Conservation (phyloP, 2,797 vertebrate species). For the Emydoidea blandingii region DNA sequence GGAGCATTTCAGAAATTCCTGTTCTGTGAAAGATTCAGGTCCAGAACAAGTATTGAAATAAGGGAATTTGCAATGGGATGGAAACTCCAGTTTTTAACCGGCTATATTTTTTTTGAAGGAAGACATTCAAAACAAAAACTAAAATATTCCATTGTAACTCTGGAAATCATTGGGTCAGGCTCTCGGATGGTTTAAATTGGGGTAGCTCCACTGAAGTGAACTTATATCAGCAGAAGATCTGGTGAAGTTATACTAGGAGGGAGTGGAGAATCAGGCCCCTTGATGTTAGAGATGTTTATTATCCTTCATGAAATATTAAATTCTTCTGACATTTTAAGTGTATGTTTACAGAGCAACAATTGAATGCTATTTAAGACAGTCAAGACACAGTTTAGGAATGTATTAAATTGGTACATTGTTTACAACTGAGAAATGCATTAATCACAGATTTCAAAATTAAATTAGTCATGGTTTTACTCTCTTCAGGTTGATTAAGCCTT, state of each 20-base stretch:
- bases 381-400: slow-evolving; percentile 42
- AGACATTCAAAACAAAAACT: neutral
- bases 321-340: slow-evolving; percentile 41
- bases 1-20: too few species aligned
- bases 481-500: slow-evolving; percentile 25
- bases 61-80: too few species aligned
- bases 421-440: slow-evolving; percentile 48
- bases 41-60: too few species aligned
- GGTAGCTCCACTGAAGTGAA: neutral
- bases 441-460: neutral
- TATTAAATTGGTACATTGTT: slow-evolving; percentile 3
- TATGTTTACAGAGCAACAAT: neutral
- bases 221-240: neutral
- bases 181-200: too few species aligned
- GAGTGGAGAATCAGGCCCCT: too few species aligned
- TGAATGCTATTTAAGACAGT: slow-evolving; percentile 44
- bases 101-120: neutral
- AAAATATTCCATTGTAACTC: neutral
- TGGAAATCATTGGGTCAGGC: too few species aligned
- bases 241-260: too few species aligned
- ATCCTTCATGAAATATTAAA: slow-evolving; percentile 57
- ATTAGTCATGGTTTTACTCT: neutral
- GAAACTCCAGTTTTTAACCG: too few species aligned
- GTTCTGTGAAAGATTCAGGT: too few species aligned
- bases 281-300: neutral